Conservation (phyloP, 2,888 invertebrate genomes). For the Conops quadrifasciatus region DNA sequence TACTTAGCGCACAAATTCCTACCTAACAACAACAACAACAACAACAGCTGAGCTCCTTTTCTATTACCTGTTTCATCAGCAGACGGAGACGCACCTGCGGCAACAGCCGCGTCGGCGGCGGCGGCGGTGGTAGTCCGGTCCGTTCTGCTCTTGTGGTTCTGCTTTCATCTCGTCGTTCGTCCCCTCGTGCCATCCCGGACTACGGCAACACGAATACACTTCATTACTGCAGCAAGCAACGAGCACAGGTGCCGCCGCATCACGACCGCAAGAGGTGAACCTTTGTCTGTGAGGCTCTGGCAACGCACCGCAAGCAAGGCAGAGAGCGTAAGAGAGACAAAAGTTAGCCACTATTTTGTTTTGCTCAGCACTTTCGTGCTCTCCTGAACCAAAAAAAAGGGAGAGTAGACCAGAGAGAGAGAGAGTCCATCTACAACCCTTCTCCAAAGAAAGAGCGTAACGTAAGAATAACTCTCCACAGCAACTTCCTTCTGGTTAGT, state of each 20-base stretch:
- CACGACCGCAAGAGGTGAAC: neutral
- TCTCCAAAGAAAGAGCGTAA: neutral
- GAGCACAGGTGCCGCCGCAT: constrained; percentile 17
- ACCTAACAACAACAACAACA: constrained; percentile 10
- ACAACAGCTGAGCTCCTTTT: neutral
- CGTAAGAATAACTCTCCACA: too few species aligned
- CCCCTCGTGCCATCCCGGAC: neutral
- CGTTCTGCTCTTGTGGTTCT: neutral
- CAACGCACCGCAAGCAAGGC: neutral
- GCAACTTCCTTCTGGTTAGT: too few species aligned
- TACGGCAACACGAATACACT: neutral
- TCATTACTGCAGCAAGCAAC: constrained; percentile 5
- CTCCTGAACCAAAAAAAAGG: neutral
- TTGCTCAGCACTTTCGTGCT: constrained; percentile 22
- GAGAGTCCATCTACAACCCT: neutral
- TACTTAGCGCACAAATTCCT: too few species aligned
- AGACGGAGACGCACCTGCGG: constrained; percentile 18
- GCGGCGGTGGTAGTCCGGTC: neutral
- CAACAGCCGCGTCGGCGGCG: neutral
- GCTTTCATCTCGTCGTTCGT: neutral
- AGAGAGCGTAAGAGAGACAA: neutral
- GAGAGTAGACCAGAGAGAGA: neutral
- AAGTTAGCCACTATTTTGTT: constrained; percentile 24
- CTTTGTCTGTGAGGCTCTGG: neutral
- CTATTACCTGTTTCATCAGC: constrained; percentile 14